These are phyloP conservation scores for Tortricodes alternella DNA, from an alignment of 2,888 invertebrate genomes.

Conservation along the genomic window DNA sequence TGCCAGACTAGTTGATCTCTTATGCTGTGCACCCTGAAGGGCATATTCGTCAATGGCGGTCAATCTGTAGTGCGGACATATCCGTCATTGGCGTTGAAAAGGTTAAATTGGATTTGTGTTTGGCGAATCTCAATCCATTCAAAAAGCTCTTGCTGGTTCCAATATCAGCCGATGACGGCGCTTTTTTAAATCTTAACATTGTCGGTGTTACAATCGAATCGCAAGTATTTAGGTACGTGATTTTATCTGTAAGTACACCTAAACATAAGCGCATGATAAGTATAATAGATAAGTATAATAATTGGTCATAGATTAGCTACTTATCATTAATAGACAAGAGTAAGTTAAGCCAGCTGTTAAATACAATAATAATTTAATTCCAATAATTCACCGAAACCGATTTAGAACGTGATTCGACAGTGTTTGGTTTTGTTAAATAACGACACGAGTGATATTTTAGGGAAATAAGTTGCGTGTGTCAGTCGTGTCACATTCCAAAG, in stretches of 20 bases:
- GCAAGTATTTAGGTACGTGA: too few relatives aligned
- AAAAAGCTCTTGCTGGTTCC: background rate
- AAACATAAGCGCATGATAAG: too few relatives aligned
- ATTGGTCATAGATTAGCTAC: background rate
- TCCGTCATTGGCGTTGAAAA: too few relatives aligned
- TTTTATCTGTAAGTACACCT: too few relatives aligned
- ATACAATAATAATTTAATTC: background rate
- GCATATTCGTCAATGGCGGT: too few relatives aligned
- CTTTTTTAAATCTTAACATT: too few relatives aligned
- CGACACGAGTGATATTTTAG: background rate
- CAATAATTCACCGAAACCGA: background rate
- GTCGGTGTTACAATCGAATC: background rate
- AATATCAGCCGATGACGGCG: background rate
- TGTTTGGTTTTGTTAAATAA: background rate
- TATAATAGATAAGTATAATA: too few relatives aligned
- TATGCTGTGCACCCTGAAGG: too few relatives aligned
- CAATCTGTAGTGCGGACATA: too few relatives aligned
- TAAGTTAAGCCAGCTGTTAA: background rate
- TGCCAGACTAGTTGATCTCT: too few relatives aligned
- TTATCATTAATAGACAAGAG: background rate
- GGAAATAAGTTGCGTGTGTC: background rate
- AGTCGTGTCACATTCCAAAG: conserved; percentile 7
- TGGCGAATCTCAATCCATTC: too few relatives aligned
- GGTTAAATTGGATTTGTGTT: too few relatives aligned
- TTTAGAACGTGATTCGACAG: background rate